Base-by-base conservation (phyloP, 2,888 invertebrate genomes). In the Pollenia griseotomentosa region DNA sequence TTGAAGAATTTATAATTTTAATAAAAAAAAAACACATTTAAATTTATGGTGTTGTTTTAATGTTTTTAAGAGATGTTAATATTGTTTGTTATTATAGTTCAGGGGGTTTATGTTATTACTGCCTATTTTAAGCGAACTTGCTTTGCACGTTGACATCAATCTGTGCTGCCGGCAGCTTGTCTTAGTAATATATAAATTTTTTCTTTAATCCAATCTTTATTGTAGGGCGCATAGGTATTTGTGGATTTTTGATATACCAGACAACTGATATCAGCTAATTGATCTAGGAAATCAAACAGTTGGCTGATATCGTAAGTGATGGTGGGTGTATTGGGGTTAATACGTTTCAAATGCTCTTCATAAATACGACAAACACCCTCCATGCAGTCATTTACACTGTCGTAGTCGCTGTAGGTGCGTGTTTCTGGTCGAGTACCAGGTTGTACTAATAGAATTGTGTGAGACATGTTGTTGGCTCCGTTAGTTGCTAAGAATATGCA, bases 141-240 rank as follows among this genome's bases (percentile, higher is more conserved):
- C 11, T 63, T 7, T 11, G 53, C 16, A 11, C 23, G 16, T 55
- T 81, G 44, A 53, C 46, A 88, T 89, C 88, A 89, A 78, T 88
- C 88, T 65, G 85, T 83, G 68, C 84, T 89, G 59, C 97, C 97
- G 0, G 97, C 97, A 0, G 99, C 99, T 94, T 99, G 98, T 89
- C 98, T 96, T 88, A 99, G 94, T 90, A 99, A 94, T 6, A 99
- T 97, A 92, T 99, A 99, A 88, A 99, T 99, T 93, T 99, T 99
- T 93, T 99, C 99, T 93, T 99, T 99, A 83, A 99, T 98, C 99
- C 99, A 99, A 91, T 98, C 99, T 94, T 99, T 99, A 93, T 99
- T 99, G 94, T 99, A 99, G 0, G 99, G 99, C 2, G 98, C 98
- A 91, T 99, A 99, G 0, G 98, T 98, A 91, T 98, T 98, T 59